phyloP scores from a whole-genome alignment of 2,113 vertebrate species.

The Leuciscus idus region DNA sequence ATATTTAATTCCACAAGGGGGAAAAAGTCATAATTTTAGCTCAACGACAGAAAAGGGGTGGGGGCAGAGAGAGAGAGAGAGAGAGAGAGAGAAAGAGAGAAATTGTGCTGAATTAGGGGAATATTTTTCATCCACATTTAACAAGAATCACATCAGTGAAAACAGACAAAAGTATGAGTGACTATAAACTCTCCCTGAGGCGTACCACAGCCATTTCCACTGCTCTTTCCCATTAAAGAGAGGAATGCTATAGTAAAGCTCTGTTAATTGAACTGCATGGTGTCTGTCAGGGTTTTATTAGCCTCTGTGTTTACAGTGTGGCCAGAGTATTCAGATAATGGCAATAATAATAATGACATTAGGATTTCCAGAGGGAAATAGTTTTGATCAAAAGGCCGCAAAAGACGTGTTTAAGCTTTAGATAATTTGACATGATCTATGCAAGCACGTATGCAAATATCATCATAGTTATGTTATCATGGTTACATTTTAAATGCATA shows the following conservation, averaged over 20 bases:
- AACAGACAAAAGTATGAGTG: conserved; percentile 23
- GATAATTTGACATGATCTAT: background rate
- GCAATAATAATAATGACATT: background rate
- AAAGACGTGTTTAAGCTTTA: background rate
- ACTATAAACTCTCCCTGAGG: conserved; percentile 48
- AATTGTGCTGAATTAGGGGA: conserved; percentile 63
- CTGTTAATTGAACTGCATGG: background rate
- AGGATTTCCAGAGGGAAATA: background rate
- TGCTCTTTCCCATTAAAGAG: conserved; percentile 63
- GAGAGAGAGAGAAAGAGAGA: conserved; percentile 1
- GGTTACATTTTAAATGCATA: background rate
- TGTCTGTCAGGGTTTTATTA: conserved; percentile 26
- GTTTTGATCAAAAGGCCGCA: background rate
- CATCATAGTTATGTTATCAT: background rate
- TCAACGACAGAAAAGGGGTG: conserved; percentile 24
- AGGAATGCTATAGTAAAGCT: conserved; percentile 2
- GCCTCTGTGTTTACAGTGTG: background rate
- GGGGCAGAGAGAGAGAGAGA: conserved; percentile 10
- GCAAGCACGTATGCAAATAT: background rate
- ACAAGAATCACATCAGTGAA: conserved; percentile 35
- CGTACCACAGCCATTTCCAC: conserved; percentile 75
- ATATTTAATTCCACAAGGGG: background rate
- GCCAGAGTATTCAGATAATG: background rate
- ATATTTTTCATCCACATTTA: conserved; percentile 62
- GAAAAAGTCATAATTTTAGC: background rate